phyloP scores from a whole-genome alignment of 2,888 invertebrate species.

The Antheraea assamensis region DNA sequence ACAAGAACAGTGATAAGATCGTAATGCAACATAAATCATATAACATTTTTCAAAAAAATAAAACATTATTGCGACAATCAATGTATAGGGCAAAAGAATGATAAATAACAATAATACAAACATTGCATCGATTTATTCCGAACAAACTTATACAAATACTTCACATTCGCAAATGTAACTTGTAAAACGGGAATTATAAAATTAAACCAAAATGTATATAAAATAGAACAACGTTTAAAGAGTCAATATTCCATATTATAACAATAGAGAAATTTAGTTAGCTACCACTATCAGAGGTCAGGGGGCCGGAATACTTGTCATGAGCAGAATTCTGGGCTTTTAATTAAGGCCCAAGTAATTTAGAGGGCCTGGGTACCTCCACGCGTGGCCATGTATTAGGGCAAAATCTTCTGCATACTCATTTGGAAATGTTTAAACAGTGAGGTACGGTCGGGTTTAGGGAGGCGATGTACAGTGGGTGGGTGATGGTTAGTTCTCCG shows the following conservation, averaged over 20 bases:
- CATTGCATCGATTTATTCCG: no score
- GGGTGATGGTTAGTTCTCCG: constrained; percentile 77
- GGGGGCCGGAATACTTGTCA: constrained; percentile 76
- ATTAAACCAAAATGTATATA: neutral
- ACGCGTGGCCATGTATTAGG: constrained; percentile 68
- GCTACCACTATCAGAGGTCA: constrained; percentile 61
- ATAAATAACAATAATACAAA: no score
- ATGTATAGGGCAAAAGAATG: no score
- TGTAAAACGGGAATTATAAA: neutral
- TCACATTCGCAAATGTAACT: no score
- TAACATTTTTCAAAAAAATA: no score
- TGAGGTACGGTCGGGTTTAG: constrained; percentile 39
- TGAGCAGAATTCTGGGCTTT: constrained; percentile 79
- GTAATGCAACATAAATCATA: no score
- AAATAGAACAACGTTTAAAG: constrained; percentile 34
- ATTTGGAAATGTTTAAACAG: constrained; percentile 81
- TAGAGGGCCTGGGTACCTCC: constrained; percentile 65
- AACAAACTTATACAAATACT: neutral
- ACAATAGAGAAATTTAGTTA: constrained; percentile 60
- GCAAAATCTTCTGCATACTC: constrained; percentile 79
- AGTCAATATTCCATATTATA: constrained; percentile 35
- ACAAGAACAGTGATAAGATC: no score
- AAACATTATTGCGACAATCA: no score
- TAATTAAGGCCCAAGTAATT: constrained; percentile 80
- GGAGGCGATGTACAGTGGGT: constrained; percentile 45